phyloP scores from a whole-genome alignment of 2,888 invertebrate genomes.

The Pinctada fucata region DNA sequence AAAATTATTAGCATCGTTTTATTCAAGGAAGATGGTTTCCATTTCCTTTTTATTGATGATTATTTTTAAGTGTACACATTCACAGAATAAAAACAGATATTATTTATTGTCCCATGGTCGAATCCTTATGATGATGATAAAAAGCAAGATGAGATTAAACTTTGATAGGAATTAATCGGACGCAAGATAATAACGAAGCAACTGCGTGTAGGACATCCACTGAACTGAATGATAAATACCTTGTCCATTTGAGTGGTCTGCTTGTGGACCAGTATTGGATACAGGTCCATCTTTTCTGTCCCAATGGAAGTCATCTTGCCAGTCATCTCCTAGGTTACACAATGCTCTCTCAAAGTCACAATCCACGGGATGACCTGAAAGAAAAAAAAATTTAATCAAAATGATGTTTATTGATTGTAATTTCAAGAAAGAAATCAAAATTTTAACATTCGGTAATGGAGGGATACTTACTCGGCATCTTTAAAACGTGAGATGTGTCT shows the following conservation, averaged over 20 bases:
- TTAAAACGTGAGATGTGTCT: slow-evolving; percentile 20
- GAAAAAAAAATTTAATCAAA: background rate
- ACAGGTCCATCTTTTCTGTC: background rate
- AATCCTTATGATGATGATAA: too few species aligned
- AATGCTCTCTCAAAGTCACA: slow-evolving; percentile 15
- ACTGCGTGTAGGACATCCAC: too few species aligned
- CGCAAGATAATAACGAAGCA: too few species aligned
- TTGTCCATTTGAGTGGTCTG: slow-evolving; percentile 22
- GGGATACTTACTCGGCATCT: slow-evolving; percentile 9
- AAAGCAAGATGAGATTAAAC: too few species aligned
- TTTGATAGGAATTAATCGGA: too few species aligned
- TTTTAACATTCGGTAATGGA: background rate
- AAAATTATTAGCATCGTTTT: too few species aligned
- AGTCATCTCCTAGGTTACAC: slow-evolving; percentile 21
- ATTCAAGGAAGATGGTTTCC: too few species aligned
- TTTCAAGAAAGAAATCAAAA: too few species aligned
- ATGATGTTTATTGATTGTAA: background rate
- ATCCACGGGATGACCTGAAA: background rate
- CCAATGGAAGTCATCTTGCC: slow-evolving; percentile 17
- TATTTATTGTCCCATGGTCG: too few species aligned
- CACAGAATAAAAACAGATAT: too few species aligned
- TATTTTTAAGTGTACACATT: too few species aligned
- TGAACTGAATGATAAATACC: background rate
- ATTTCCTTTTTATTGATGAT: too few species aligned
- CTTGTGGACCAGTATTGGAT: slow-evolving; percentile 3